These are phyloP conservation scores for Uromys caudimaculatus DNA, from an alignment of 2,797 vertebrate genomes.

Conservation along the genomic window DNA sequence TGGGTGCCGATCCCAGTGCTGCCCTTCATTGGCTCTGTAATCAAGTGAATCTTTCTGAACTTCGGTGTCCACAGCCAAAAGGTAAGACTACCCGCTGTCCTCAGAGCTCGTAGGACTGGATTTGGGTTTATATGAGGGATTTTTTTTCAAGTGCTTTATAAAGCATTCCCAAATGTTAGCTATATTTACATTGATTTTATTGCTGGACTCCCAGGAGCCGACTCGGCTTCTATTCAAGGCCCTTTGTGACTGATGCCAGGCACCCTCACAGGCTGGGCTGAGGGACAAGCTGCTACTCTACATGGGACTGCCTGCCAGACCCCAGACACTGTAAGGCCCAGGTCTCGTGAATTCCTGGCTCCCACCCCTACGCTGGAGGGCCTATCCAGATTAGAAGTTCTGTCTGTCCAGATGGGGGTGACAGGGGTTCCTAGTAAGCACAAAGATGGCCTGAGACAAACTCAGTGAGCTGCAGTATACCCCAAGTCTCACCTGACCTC, in stretches of 20 bases:
- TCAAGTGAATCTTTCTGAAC: not conserved
- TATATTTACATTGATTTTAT: constrained; percentile 65
- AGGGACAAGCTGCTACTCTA: not conserved
- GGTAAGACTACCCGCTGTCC: constrained; percentile 5
- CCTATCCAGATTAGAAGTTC: too few species aligned
- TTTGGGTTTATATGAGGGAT: constrained; percentile 61
- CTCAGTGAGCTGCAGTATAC: not conserved
- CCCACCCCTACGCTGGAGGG: not conserved
- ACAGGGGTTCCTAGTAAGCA: not conserved
- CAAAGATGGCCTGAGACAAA: not conserved
- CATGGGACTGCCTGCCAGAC: not conserved
- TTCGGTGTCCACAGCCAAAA: not conserved
- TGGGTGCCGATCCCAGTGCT: not conserved
- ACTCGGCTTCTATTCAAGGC: constrained; percentile 1
- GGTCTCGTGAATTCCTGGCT: not conserved
- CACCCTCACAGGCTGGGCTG: not conserved
- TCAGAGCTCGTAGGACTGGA: not conserved
- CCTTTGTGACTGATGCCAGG: not conserved
- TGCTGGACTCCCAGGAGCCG: constrained; percentile 26
- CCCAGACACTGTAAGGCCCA: not conserved
- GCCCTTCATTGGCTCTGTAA: not conserved
- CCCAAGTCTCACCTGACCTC: not conserved
- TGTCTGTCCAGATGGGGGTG: not conserved
- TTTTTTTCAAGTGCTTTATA: constrained; percentile 64
- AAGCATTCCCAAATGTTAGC: constrained; percentile 66